Evolutionary conservation across 2,888 invertebrate species (phyloP).

Genomic region (Hyposoter dolosus): DNA sequence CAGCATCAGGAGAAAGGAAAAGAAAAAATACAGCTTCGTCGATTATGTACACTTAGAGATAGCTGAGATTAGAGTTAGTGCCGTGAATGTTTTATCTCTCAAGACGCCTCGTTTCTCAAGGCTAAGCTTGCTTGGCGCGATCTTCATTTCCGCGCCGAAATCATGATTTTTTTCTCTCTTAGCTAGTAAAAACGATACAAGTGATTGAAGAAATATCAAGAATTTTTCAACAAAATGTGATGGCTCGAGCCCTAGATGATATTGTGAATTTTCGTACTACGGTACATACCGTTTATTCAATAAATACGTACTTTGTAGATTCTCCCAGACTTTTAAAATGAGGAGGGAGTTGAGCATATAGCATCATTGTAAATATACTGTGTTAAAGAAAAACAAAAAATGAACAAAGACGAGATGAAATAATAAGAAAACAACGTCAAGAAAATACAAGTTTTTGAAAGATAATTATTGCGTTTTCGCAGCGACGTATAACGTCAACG

Average conservation of each 20-base stretch:
- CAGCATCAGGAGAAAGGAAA: not conserved
- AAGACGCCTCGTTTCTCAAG: constrained; percentile 35
- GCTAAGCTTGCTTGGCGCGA: constrained; percentile 36
- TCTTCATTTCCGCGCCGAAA: constrained; percentile 40
- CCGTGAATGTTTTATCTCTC: constrained; percentile 56
- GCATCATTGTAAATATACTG: constrained; percentile 59
- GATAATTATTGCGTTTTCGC: constrained; percentile 47
- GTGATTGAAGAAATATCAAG: constrained; percentile 16
- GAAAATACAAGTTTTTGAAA: constrained; percentile 36
- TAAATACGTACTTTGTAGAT: constrained; percentile 54
- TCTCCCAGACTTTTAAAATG: constrained; percentile 28
- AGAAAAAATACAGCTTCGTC: constrained; percentile 15
- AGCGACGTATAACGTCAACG: constrained; percentile 39
- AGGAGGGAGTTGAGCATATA: constrained; percentile 18
- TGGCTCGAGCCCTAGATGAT: constrained; percentile 49
- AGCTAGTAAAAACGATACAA: constrained; percentile 25
- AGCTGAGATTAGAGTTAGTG: constrained; percentile 50
- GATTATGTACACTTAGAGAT: constrained; percentile 47
- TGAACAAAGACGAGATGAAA: not conserved
- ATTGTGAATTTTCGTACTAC: constrained; percentile 64
- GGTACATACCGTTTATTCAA: constrained; percentile 54
- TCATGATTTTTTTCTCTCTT: constrained; percentile 32
- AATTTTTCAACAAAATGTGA: constrained; percentile 31
- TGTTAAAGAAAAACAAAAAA: constrained; percentile 33
- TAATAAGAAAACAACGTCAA: not conserved